Evolutionary conservation across 2,113 vertebrate species (phyloP).

Genomic region (Procavia capensis): DNA sequence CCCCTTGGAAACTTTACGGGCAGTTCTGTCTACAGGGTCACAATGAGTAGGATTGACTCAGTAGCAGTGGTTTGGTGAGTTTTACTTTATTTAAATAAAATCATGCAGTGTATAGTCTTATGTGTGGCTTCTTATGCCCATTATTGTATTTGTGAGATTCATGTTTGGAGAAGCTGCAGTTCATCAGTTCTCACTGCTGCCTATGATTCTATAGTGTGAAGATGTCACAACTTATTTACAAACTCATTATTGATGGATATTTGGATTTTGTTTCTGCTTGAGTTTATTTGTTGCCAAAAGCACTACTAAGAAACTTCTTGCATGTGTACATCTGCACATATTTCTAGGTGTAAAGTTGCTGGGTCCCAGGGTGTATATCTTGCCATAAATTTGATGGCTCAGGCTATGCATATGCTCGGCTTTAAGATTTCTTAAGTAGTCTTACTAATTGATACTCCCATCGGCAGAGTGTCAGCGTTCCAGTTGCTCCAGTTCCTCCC

Average conservation of each 20-base stretch:
- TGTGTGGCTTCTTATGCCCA: not conserved
- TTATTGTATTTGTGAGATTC: not conserved
- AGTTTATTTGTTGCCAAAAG: slow-evolving; percentile 25
- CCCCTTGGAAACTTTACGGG: too few species aligned
- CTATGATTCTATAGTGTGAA: not conserved
- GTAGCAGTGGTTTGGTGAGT: not conserved
- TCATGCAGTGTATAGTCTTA: not conserved
- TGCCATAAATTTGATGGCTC: too few species aligned
- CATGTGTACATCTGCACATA: too few species aligned
- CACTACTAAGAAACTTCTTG: not conserved
- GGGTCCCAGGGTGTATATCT: too few species aligned
- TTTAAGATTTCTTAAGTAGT: not conserved
- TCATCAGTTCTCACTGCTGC: not conserved
- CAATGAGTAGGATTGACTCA: too few species aligned
- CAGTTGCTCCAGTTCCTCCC: not conserved
- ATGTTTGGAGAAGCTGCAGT: not conserved
- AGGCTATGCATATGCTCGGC: not conserved
- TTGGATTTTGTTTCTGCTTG: not conserved
- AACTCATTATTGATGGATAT: not conserved
- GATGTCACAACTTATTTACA: not conserved
- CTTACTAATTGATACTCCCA: not conserved
- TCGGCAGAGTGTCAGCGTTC: not conserved
- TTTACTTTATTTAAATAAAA: not conserved
- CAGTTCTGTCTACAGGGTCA: too few species aligned
- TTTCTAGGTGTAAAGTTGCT: not conserved